phyloP scores from a whole-genome alignment of 2,113 vertebrate species.

The Spea multiplicata region DNA sequence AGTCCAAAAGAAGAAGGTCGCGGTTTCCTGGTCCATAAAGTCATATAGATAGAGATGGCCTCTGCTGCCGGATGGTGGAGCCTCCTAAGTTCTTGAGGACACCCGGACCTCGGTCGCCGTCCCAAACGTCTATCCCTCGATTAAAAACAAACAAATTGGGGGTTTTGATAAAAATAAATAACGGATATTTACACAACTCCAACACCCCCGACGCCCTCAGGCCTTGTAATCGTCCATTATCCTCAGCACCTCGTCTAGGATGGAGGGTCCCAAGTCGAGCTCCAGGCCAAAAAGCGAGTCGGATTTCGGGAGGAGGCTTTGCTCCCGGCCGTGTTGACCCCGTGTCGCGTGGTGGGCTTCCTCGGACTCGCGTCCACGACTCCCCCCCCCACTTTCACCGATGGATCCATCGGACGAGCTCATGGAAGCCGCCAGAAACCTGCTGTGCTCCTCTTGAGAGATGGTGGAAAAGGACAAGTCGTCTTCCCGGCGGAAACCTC shows the following conservation, averaged over 20 bases:
- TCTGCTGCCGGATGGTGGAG: too few species aligned
- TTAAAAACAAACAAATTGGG: too few species aligned
- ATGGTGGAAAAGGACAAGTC: slow-evolving; percentile 62
- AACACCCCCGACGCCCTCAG: background rate
- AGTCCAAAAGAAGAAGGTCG: too few species aligned
- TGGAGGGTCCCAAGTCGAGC: slow-evolving; percentile 76
- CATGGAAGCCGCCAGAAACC: slow-evolving; percentile 60
- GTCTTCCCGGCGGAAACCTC: slow-evolving; percentile 50
- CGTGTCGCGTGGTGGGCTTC: background rate
- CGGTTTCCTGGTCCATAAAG: too few species aligned
- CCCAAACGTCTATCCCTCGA: too few species aligned
- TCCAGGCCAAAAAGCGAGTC: slow-evolving; percentile 66
- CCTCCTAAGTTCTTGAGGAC: too few species aligned
- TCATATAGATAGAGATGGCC: too few species aligned
- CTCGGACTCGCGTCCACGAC: slow-evolving; percentile 38
- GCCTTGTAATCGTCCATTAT: slow-evolving; percentile 79
- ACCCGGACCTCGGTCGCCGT: too few species aligned
- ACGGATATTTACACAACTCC: background rate
- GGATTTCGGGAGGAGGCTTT: slow-evolving; percentile 53
- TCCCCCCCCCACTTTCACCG: slow-evolving; percentile 64
- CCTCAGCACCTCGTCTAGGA: slow-evolving; percentile 73
- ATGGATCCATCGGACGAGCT: slow-evolving; percentile 70
- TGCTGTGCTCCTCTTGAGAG: slow-evolving; percentile 55
- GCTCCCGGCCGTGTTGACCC: slow-evolving; percentile 56
- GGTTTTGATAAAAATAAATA: too few species aligned